These are phyloP conservation scores for Pseudochirops cupreus DNA, from an alignment of 2,797 vertebrate species.

Conservation along the genomic window DNA sequence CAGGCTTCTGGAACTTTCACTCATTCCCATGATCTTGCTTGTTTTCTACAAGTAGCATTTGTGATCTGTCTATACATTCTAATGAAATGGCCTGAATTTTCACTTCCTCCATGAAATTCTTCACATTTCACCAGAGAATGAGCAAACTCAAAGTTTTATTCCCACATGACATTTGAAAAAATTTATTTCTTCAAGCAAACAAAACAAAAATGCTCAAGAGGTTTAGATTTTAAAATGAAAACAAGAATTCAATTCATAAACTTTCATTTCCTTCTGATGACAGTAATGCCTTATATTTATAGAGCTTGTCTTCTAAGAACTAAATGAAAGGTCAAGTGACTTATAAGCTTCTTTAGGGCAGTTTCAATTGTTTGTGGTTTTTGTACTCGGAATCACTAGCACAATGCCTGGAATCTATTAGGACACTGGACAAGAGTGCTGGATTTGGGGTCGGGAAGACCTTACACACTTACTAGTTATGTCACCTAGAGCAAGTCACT, in stretches of 20 bases:
- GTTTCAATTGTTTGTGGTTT: slow-evolving; percentile 7
- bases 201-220: slow-evolving; percentile 15
- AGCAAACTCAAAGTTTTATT: slow-evolving; percentile 12
- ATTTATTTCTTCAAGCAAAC: slow-evolving; percentile 29
- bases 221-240: slow-evolving; percentile 29
- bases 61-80: background rate
- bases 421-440: background rate
- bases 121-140: slow-evolving; percentile 5
- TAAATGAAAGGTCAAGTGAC: slow-evolving; percentile 19
- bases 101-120: slow-evolving; percentile 30
- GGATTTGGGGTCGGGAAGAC: background rate
- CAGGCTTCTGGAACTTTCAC: background rate
- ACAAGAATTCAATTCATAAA: slow-evolving; percentile 15
- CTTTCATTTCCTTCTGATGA: slow-evolving; percentile 1
- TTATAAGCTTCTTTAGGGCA: background rate
- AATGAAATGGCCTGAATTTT: slow-evolving; percentile 29
- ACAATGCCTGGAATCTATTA: background rate
- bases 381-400: background rate
- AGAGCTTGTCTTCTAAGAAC: slow-evolving; percentile 39
- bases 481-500: background rate
- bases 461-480: background rate
- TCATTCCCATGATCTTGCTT: background rate
- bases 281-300: slow-evolving; percentile 28
- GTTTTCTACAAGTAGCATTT: slow-evolving; percentile 17
- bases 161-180: slow-evolving; percentile 26